A percentile compares a stretch with the other conserved stretches of the same genome.
Conservation (phyloP, 1,140 invertebrate species). For the Zophobas morio region DNA sequence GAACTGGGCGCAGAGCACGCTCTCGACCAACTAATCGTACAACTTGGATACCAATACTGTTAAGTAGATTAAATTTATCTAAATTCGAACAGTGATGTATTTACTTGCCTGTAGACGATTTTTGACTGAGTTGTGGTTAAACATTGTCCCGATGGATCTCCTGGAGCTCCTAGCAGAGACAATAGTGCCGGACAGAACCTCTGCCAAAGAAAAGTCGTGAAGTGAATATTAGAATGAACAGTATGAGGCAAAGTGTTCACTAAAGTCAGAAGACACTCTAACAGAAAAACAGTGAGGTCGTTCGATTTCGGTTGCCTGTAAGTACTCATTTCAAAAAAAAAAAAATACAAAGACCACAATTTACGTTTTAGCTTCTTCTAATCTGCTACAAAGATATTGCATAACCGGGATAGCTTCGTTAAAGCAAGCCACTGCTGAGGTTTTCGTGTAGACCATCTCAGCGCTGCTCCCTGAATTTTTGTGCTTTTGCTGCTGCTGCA, state of each 20-base stretch:
- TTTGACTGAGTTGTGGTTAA: constrained; percentile 86
- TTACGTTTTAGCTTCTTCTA: constrained; percentile 86
- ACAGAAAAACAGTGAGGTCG: constrained; percentile 80
- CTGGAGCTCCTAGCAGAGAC: constrained; percentile 86
- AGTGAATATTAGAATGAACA: constrained; percentile 85
- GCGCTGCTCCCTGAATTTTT: constrained; percentile 74
- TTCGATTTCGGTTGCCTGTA: constrained; percentile 74
- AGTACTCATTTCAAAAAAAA: constrained; percentile 10
- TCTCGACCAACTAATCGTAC: constrained; percentile 89
- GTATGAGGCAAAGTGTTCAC: constrained; percentile 86
- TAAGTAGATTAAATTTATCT: too few relatives aligned
- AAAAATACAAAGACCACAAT: background rate
- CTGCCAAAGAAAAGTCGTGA: constrained; percentile 91
- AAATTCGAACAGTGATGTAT: too few relatives aligned
- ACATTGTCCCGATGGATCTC: constrained; percentile 77
- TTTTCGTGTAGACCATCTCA: constrained; percentile 69
- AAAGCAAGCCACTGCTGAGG: constrained; percentile 85
- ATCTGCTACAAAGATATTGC: constrained; percentile 88
- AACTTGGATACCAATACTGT: constrained; percentile 88
- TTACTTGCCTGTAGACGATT: constrained; percentile 76
- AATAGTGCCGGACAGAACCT: constrained; percentile 92
- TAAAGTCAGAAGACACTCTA: constrained; percentile 90
- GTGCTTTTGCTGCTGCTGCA: constrained; percentile 75
- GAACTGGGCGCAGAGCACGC: constrained; percentile 85
- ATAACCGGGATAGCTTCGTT: constrained; percentile 92